Conservation (phyloP, 2,797 vertebrate species). For the Hypotaenidia philippensis region DNA sequence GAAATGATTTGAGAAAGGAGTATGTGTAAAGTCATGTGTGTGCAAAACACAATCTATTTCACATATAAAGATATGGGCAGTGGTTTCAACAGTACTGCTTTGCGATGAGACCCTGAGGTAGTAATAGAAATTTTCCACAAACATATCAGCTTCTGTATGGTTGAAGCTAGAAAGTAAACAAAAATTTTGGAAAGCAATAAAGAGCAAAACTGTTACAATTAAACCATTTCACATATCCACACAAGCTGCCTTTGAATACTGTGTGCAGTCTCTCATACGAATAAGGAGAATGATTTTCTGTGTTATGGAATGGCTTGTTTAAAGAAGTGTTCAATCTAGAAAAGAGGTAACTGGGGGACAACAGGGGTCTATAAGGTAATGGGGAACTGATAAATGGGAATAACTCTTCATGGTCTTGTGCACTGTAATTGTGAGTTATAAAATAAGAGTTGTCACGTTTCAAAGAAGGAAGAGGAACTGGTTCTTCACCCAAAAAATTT, state of each 20-base stretch:
- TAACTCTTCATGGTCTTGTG: neutral
- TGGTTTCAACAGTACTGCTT: neutral
- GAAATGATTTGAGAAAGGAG: neutral
- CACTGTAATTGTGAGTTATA: neutral
- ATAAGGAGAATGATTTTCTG: neutral
- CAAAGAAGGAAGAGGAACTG: neutral
- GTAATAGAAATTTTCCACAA: neutral
- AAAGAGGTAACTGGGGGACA: rapidly evolving
- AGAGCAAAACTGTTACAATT: neutral
- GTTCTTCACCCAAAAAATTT: neutral
- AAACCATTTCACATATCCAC: neutral
- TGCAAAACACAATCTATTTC: neutral
- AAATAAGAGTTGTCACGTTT: rapidly evolving
- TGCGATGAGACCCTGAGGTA: neutral
- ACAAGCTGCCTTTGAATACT: neutral
- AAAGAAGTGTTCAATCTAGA: neutral
- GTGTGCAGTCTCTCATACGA: neutral
- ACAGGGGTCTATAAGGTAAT: neutral
- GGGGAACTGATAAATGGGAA: neutral
- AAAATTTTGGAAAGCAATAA: neutral
- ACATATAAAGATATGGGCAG: neutral
- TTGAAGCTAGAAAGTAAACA: neutral
- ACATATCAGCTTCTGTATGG: neutral
- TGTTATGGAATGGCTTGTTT: neutral
- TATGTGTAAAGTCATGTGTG: neutral